These are phyloP conservation scores for Epistrophe grossulariae DNA, from an alignment of 2,888 invertebrate species.

Conservation along the genomic window DNA sequence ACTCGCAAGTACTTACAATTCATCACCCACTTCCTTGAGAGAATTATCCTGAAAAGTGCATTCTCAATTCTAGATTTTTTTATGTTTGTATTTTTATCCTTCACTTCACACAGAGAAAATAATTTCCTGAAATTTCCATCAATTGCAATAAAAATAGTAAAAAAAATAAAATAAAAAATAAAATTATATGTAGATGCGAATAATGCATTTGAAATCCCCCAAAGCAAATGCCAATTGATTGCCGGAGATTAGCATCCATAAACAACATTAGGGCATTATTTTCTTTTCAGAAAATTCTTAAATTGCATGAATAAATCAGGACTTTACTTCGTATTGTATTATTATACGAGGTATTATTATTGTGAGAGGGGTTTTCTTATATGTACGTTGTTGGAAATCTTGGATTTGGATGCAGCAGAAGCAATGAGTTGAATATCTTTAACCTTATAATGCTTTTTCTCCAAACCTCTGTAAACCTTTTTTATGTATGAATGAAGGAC, in stretches of 20 bases:
- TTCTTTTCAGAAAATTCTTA: slow-evolving; percentile 64
- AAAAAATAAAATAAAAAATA: slow-evolving; percentile 1
- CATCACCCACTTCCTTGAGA: slow-evolving; percentile 42
- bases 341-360: slow-evolving; percentile 10
- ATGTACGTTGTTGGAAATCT: slow-evolving; percentile 15
- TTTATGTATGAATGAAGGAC: slow-evolving; percentile 33
- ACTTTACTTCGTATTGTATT: slow-evolving; percentile 58
- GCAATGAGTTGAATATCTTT: slow-evolving; percentile 30
- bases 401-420: slow-evolving; percentile 40
- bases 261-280: slow-evolving; percentile 75
- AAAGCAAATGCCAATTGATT: slow-evolving; percentile 76
- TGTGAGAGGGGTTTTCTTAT: background rate
- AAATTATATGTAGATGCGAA: slow-evolving; percentile 65
- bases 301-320: slow-evolving; percentile 76
- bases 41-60: slow-evolving; percentile 65
- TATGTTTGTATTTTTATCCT: slow-evolving; percentile 18
- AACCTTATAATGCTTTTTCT: background rate
- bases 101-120: slow-evolving; percentile 50
- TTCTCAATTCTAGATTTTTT: slow-evolving; percentile 33
- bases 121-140: slow-evolving; percentile 74
- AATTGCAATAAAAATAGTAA: slow-evolving; percentile 66
- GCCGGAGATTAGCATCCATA: slow-evolving; percentile 76
- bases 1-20: slow-evolving; percentile 55
- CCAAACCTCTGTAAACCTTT: background rate
- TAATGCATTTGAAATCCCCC: slow-evolving; percentile 72